A percentile compares a stretch with the other conserved stretches of the same genome.
phyloP scores from a whole-genome alignment of 2,888 invertebrate genomes.

The Euzophera pinguis region DNA sequence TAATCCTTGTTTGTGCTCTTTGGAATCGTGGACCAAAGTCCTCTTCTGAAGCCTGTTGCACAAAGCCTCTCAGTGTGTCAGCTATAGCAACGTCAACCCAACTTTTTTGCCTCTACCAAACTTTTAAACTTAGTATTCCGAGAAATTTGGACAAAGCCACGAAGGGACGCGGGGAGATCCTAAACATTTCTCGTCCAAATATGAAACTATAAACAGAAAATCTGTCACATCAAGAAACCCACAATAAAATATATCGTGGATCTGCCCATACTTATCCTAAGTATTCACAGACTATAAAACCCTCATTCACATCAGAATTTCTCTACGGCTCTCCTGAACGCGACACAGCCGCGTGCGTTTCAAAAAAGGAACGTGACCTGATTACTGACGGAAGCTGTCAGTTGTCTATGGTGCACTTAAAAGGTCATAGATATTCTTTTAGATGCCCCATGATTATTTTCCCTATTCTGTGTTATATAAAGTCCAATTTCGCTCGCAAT shows the following conservation, averaged over 20 bases:
- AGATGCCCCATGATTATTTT: slow-evolving; percentile 28
- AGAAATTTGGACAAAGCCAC: too few species aligned
- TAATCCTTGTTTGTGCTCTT: too few species aligned
- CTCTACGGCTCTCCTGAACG: slow-evolving; percentile 22
- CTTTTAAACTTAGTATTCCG: too few species aligned
- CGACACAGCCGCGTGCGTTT: slow-evolving; percentile 56
- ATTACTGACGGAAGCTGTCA: slow-evolving; percentile 74
- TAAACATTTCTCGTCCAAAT: too few species aligned
- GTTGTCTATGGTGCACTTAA: slow-evolving; percentile 46
- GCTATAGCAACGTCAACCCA: too few species aligned
- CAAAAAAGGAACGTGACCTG: slow-evolving; percentile 77
- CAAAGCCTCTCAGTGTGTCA: too few species aligned
- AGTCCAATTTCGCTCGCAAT: slow-evolving; percentile 33
- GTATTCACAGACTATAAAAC: slow-evolving; percentile 32
- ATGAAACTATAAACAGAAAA: background rate
- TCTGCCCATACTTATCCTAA: slow-evolving; percentile 28
- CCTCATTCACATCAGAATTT: slow-evolving; percentile 25
- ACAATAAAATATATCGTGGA: slow-evolving; percentile 44
- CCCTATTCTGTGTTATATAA: slow-evolving; percentile 32
- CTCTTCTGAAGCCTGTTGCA: too few species aligned
- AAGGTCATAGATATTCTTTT: slow-evolving; percentile 50
- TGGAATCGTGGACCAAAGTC: too few species aligned
- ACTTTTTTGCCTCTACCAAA: too few species aligned
- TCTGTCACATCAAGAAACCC: background rate
- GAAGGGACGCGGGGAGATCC: too few species aligned